phyloP scores from a whole-genome alignment of 2,888 invertebrate genomes.

The Orchestes rusci region DNA sequence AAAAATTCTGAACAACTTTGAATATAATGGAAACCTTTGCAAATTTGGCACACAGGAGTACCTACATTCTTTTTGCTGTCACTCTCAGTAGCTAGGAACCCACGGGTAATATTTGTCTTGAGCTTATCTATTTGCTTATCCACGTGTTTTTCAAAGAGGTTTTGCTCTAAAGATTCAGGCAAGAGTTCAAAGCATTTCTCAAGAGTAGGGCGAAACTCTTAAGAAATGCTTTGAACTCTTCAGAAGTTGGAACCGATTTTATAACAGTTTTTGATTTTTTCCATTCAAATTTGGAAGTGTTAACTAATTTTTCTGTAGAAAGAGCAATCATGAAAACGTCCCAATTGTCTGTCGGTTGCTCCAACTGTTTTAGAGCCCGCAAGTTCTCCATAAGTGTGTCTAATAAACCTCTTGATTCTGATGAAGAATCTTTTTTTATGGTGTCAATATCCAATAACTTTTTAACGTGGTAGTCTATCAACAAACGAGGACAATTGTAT shows the following conservation, averaged over 20 bases:
- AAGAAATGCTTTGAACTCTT: not conserved
- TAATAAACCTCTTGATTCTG: not conserved
- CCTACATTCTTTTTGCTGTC: not conserved
- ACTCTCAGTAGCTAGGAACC: not conserved
- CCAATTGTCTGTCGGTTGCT: not conserved
- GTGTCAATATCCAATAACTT: not conserved
- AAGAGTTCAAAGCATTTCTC: no score
- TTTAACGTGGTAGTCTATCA: not conserved
- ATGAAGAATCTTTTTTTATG: not conserved
- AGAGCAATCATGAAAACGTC: not conserved
- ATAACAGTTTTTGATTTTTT: not conserved
- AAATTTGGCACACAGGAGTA: not conserved
- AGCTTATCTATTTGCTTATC: not conserved
- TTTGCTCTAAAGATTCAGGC: not conserved
- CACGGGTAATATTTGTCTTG: not conserved
- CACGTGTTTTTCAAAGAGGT: not conserved
- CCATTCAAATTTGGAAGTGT: not conserved
- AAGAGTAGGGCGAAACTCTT: not conserved
- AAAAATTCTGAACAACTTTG: not conserved
- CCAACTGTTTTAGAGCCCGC: not conserved
- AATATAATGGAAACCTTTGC: not conserved
- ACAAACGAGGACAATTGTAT: constrained; percentile 3
- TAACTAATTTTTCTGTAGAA: not conserved
- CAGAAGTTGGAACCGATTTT: not conserved
- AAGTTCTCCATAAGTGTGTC: not conserved